A percentile compares a stretch with the other conserved stretches of the same genome.
Conservation (phyloP, 1,140 invertebrate genomes). For the Sycobia sp. region DNA sequence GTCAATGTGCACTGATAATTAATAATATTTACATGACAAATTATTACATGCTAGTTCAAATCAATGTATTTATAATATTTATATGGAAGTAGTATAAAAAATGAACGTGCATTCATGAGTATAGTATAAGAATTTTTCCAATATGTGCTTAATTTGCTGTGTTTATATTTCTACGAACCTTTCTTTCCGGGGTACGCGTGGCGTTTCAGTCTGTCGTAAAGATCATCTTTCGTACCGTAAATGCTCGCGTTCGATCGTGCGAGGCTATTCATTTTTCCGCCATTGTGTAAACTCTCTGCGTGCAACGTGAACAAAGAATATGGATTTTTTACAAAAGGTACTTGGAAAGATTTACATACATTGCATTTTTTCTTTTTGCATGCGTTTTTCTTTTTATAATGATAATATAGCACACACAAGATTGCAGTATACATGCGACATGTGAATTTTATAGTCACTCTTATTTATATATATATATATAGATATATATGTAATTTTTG, state of each 20-base stretch:
- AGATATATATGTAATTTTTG: slow-evolving; percentile 14
- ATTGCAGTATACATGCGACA: slow-evolving; percentile 26
- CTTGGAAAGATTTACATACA: slow-evolving; percentile 17
- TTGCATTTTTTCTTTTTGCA: slow-evolving; percentile 21
- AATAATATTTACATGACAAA: not conserved
- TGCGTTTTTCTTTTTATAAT: slow-evolving; percentile 18
- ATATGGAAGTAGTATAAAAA: not conserved
- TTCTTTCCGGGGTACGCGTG: slow-evolving; percentile 96
- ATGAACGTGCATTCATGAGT: slow-evolving; percentile 20
- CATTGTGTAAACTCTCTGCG: slow-evolving; percentile 80
- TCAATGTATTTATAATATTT: slow-evolving; percentile 13
- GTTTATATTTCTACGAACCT: slow-evolving; percentile 62
- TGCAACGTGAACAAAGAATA: slow-evolving; percentile 39
- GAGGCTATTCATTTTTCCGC: slow-evolving; percentile 86
- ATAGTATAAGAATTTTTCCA: slow-evolving; percentile 2
- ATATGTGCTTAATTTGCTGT: slow-evolving; percentile 29
- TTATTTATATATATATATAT: not conserved
- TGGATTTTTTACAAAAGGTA: slow-evolving; percentile 22
- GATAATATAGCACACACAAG: slow-evolving; percentile 12
- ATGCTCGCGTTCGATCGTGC: slow-evolving; percentile 90
- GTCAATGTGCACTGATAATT: slow-evolving; percentile 24
- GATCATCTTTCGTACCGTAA: slow-evolving; percentile 93
- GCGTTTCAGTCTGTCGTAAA: slow-evolving; percentile 92
- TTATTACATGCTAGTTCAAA: slow-evolving; percentile 12
- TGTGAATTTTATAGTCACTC: slow-evolving; percentile 18